phyloP scores from a whole-genome alignment of 2,888 invertebrate genomes.

The Watsonalla binaria region DNA sequence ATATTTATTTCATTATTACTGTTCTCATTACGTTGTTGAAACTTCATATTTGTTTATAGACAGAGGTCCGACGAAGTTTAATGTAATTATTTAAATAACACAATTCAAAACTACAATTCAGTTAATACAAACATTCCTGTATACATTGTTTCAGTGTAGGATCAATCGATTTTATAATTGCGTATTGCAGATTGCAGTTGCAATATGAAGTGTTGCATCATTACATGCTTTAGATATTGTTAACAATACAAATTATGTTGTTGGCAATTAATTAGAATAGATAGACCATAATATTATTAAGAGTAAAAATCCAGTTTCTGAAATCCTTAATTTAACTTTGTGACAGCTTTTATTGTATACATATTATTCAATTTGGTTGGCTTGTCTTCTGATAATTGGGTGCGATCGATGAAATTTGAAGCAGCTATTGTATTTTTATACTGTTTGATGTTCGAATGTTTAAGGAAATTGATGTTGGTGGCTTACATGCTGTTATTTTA shows the following conservation, averaged over 20 bases:
- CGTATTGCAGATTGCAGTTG: conserved; percentile 18
- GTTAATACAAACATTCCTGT: conserved; percentile 37
- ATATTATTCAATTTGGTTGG: neutral
- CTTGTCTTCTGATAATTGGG: conserved; percentile 8
- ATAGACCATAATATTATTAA: conserved; percentile 31
- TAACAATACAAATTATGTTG: conserved; percentile 40
- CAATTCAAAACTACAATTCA: neutral
- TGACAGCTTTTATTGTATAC: conserved; percentile 1
- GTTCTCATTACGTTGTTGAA: conserved; percentile 15
- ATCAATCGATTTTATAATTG: conserved; percentile 11
- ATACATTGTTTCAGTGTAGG: conserved; percentile 21
- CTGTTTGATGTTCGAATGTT: conserved; percentile 2
- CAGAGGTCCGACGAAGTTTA: conserved; percentile 3
- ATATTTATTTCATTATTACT: conserved; percentile 41
- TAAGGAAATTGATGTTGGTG: neutral
- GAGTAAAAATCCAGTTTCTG: conserved; percentile 23
- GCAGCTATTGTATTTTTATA: conserved; percentile 21
- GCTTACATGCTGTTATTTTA: neutral
- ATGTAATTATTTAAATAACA: conserved; percentile 1
- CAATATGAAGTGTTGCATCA: conserved; percentile 31
- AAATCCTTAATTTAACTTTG: conserved; percentile 5
- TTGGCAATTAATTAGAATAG: conserved; percentile 44
- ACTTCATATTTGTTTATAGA: conserved; percentile 5
- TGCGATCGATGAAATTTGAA: conserved; percentile 9
- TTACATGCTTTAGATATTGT: conserved; percentile 45